These are phyloP conservation scores for Cyclophora punctaria DNA, from an alignment of 2,888 invertebrate species.

Conservation along the genomic window DNA sequence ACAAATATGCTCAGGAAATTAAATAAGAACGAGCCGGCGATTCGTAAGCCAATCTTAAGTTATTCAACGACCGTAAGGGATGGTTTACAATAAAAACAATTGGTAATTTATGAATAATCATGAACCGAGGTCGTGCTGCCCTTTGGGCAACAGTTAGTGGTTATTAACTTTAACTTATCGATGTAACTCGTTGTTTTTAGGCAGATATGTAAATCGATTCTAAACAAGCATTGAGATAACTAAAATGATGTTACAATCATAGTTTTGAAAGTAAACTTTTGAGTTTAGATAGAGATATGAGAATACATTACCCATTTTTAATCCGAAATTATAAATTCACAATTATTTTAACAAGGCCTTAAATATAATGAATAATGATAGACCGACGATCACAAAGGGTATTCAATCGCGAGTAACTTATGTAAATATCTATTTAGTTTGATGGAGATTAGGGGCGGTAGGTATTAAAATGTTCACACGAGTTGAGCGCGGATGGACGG, in stretches of 20 bases:
- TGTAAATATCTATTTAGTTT: too few species aligned
- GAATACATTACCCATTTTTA: too few species aligned
- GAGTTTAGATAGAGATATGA: too few species aligned
- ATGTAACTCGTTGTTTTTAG: not conserved
- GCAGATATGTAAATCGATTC: too few species aligned
- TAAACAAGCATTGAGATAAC: too few species aligned
- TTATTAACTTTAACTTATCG: conserved; percentile 21
- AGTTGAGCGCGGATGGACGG: conserved; percentile 22
- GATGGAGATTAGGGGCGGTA: not conserved
- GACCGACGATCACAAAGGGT: too few species aligned
- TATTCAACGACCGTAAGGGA: not conserved
- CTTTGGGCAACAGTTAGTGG: conserved; percentile 9
- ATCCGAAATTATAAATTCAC: too few species aligned
- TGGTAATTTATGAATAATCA: conserved; percentile 3
- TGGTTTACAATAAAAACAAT: conserved; percentile 10
- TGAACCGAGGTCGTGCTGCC: conserved; percentile 4
- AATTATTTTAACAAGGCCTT: too few species aligned
- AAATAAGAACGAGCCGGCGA: conserved; percentile 24
- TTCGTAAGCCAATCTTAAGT: conserved; percentile 8
- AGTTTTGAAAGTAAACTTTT: too few species aligned
- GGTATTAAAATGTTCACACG: conserved; percentile 12
- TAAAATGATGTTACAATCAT: too few species aligned
- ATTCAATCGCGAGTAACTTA: too few species aligned
- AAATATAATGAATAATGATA: too few species aligned
- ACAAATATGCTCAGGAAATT: conserved; percentile 41